Evolutionary conservation across 2,113 vertebrate species (phyloP).

Genomic region (Halichoeres trimaculatus): DNA sequence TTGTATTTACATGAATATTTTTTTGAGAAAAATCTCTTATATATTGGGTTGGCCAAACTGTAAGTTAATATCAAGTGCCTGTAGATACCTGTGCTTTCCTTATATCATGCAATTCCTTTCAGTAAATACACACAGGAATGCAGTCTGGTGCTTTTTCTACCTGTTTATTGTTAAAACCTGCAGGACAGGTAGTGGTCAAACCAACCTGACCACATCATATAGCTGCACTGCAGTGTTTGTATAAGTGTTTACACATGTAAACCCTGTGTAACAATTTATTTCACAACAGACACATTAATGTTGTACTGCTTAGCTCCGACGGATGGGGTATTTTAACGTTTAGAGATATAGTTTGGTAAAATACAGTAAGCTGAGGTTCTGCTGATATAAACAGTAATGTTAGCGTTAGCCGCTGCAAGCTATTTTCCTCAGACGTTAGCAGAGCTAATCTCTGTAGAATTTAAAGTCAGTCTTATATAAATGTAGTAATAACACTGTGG

Average conservation of each 20-base stretch:
- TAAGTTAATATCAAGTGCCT: too few relatives aligned
- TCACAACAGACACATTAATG: neutral
- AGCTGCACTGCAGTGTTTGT: neutral
- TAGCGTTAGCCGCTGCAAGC: conserved; percentile 41
- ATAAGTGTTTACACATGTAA: neutral
- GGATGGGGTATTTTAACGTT: neutral
- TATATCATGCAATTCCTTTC: too few relatives aligned
- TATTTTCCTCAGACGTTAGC: conserved; percentile 17
- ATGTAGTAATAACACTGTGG: neutral
- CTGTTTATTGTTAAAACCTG: too few relatives aligned
- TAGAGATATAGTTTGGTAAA: neutral
- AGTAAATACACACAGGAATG: too few relatives aligned
- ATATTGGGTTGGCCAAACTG: too few relatives aligned
- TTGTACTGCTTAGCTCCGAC: neutral
- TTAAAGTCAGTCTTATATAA: neutral
- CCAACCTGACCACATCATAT: neutral
- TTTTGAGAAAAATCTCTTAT: too few relatives aligned
- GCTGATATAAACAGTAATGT: too few relatives aligned
- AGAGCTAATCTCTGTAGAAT: neutral
- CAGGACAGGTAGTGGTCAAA: neutral
- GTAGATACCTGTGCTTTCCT: too few relatives aligned
- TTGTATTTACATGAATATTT: too few relatives aligned
- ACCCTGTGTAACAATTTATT: neutral
- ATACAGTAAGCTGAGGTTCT: too few relatives aligned
- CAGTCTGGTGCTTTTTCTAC: too few relatives aligned